Conservation (phyloP, 1,140 invertebrate species). For the Trichonephila inaurata region DNA sequence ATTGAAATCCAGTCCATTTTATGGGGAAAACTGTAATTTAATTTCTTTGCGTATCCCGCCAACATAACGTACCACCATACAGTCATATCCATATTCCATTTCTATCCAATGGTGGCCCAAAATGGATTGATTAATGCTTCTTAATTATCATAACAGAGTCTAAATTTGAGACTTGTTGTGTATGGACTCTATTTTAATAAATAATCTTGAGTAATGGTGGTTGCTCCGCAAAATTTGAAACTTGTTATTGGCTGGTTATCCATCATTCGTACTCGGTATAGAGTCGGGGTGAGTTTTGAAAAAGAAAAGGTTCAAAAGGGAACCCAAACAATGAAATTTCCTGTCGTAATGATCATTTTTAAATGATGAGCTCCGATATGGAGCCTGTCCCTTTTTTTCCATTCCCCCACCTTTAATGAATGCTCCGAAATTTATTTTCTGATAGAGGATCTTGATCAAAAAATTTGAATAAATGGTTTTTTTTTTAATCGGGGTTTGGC, state of each 20-base stretch:
- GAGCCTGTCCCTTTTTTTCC: not conserved
- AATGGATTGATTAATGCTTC: constrained; percentile 13
- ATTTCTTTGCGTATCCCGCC: no score
- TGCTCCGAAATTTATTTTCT: not conserved
- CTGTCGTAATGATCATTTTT: not conserved
- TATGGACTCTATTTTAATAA: constrained; percentile 24
- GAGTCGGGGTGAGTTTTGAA: not conserved
- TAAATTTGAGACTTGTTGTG: constrained; percentile 35
- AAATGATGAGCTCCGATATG: not conserved
- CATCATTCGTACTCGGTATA: not conserved
- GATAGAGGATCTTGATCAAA: not conserved
- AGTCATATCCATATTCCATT: not conserved
- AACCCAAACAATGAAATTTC: not conserved
- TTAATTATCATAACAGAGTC: constrained; percentile 41
- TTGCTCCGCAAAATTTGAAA: constrained; percentile 14
- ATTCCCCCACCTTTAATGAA: constrained; percentile 2
- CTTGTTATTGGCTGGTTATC: constrained; percentile 25
- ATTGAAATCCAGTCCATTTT: no score
- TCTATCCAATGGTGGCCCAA: not conserved
- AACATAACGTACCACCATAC: not conserved
- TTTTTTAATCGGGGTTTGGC: no score
- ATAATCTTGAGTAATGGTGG: constrained; percentile 21
- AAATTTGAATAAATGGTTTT: no score
- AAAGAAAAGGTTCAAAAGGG: not conserved
- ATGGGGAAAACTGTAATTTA: no score